Evolutionary conservation across 2,797 vertebrate species (phyloP).

Genomic region (Rhinogobio ventralis): DNA sequence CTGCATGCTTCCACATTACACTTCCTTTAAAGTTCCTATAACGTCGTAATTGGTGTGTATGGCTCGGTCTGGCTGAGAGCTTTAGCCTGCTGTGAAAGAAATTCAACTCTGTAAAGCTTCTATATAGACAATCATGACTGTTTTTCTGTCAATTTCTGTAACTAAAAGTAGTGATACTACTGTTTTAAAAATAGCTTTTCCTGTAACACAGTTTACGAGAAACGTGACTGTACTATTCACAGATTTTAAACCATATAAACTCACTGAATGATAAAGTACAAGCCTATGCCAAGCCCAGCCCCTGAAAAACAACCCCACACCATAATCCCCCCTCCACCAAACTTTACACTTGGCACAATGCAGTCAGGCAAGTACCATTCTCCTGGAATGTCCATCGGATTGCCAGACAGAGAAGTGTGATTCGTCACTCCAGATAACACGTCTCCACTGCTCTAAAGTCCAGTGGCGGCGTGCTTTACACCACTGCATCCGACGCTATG

Average conservation of each 20-base stretch:
- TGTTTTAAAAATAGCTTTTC: neutral
- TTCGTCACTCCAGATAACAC: too few relatives aligned
- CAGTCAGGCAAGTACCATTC: too few relatives aligned
- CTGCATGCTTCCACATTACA: constrained; percentile 34
- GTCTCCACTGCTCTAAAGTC: too few relatives aligned
- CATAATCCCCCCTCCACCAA: too few relatives aligned
- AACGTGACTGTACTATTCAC: neutral
- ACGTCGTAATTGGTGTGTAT: constrained; percentile 13
- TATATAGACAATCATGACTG: neutral
- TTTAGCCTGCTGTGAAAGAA: constrained; percentile 25
- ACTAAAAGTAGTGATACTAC: neutral
- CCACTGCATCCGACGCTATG: too few relatives aligned
- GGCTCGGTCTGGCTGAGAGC: constrained; percentile 4
- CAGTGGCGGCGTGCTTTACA: too few relatives aligned
- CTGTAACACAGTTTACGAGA: neutral
- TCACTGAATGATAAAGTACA: neutral
- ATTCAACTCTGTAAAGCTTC: neutral
- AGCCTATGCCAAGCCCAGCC: too few relatives aligned
- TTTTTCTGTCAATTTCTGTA: neutral
- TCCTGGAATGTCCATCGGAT: too few relatives aligned
- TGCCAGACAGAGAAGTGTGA: too few relatives aligned
- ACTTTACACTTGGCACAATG: too few relatives aligned
- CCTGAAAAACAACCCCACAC: too few relatives aligned
- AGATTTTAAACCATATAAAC: neutral
- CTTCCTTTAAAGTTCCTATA: constrained; percentile 31